A percentile compares a stretch with the other conserved stretches of the same genome.
Conservation (phyloP, 2,888 invertebrate genomes). For the Drosophila mayaguana region DNA sequence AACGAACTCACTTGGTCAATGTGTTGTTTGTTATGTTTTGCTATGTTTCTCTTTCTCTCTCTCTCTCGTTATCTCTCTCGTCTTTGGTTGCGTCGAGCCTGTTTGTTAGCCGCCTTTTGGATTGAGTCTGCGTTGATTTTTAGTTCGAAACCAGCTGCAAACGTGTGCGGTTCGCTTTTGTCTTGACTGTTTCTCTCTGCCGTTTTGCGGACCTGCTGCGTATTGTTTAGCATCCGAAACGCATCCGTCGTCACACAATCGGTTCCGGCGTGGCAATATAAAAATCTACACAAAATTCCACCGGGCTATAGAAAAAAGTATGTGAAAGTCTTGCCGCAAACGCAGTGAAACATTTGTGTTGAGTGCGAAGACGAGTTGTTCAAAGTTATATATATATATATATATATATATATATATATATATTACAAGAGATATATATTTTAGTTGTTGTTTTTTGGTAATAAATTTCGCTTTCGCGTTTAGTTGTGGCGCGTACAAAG, state of each 20-base stretch:
- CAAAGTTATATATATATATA: constrained; percentile 23
- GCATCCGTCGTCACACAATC: constrained; percentile 56
- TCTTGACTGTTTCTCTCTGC: constrained; percentile 11
- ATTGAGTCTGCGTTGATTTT: constrained; percentile 54
- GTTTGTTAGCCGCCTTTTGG: constrained; percentile 64
- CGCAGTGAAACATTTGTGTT: constrained; percentile 41
- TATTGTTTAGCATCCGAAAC: constrained; percentile 50
- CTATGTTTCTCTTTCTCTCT: neutral
- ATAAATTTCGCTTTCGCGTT: constrained; percentile 71
- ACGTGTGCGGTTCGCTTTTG: constrained; percentile 64
- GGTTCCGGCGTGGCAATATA: constrained; percentile 61
- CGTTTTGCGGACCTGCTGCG: neutral
- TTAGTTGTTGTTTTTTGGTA: constrained; percentile 33
- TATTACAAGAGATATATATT: constrained; percentile 21
- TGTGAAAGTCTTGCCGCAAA: constrained; percentile 61
- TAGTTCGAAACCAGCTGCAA: constrained; percentile 67
- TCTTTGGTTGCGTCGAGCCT: constrained; percentile 65
- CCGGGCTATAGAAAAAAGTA: constrained; percentile 60
- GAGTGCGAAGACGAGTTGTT: constrained; percentile 37
- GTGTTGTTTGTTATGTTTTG: constrained; percentile 40
- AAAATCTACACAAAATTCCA: constrained; percentile 67
- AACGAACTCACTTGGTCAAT: constrained; percentile 25
- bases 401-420: no score
- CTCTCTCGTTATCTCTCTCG: constrained; percentile 20
- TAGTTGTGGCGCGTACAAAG: constrained; percentile 18